Conservation (phyloP, 2,113 vertebrate species). For the Cinclus cinclus region DNA sequence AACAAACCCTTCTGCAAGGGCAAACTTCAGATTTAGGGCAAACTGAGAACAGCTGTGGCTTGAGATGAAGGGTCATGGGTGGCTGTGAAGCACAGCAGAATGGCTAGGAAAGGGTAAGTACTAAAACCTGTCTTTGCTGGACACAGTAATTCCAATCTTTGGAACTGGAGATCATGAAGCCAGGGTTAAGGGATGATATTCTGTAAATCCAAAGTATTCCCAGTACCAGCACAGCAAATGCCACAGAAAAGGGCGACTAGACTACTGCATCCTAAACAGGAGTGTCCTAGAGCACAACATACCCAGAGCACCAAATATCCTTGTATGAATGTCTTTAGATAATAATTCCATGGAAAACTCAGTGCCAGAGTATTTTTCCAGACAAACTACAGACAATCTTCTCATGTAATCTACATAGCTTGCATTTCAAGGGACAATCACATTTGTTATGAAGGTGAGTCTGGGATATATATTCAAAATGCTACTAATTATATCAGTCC, state of each 20-base stretch:
- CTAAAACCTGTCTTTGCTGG: neutral
- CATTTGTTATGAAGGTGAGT: neutral
- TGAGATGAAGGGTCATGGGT: neutral
- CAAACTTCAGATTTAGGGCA: neutral
- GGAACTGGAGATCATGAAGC: neutral
- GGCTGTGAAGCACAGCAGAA: neutral
- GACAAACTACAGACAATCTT: neutral
- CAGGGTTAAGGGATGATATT: neutral
- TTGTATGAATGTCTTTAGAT: neutral
- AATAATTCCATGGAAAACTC: neutral
- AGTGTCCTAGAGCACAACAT: neutral
- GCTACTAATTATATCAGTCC: neutral
- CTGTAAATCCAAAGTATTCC: neutral
- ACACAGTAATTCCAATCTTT: neutral
- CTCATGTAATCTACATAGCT: fast-evolving
- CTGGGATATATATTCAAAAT: neutral
- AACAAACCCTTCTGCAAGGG: neutral
- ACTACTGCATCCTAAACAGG: neutral
- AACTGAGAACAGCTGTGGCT: neutral
- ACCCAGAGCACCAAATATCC: neutral
- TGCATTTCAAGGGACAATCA: neutral
- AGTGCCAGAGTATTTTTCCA: neutral
- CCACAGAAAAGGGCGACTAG: neutral
- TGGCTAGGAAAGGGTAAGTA: neutral
- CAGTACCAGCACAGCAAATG: neutral